Percentiles rank a stretch among this genome's conserved stretches.
These are phyloP conservation scores for Poecilus cupreus DNA, from an alignment of 2,888 invertebrate genomes.

Conservation along the genomic window DNA sequence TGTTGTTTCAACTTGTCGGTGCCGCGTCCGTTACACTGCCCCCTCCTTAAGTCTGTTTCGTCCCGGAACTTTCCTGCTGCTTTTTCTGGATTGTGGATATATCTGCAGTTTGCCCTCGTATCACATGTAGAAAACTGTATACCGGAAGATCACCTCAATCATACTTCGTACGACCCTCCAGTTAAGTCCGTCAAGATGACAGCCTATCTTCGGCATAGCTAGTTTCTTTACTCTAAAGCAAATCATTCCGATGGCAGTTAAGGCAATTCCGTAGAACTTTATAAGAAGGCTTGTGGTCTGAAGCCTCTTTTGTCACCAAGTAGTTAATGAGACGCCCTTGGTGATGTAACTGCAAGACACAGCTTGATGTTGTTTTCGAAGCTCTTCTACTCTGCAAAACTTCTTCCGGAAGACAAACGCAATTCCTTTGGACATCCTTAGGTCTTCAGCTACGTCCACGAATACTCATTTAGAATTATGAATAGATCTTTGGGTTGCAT, in stretches of 20 bases:
- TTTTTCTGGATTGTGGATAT: background rate
- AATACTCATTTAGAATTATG: no score
- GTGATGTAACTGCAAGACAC: background rate
- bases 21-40: no score
- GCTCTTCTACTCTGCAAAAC: background rate
- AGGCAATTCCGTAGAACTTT: conserved; percentile 61
- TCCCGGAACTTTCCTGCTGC: no score
- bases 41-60: no score
- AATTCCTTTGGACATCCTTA: background rate
- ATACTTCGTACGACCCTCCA: conserved; percentile 69
- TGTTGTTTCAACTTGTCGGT: no score
- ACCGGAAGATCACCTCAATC: conserved; percentile 67
- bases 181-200: conserved; percentile 71
- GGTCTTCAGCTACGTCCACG: background rate
- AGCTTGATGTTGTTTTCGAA: background rate
- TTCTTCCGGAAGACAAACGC: background rate
- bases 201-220: conserved; percentile 72
- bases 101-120: conserved; percentile 53
- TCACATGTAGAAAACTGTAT: conserved; percentile 59
- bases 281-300: no score
- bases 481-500: no score
- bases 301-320: no score
- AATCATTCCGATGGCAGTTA: no score
- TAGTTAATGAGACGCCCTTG: no score
- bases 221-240: conserved; percentile 63